Base-by-base conservation (phyloP, 1,140 invertebrate genomes). In the Nasonia giraulti region DNA sequence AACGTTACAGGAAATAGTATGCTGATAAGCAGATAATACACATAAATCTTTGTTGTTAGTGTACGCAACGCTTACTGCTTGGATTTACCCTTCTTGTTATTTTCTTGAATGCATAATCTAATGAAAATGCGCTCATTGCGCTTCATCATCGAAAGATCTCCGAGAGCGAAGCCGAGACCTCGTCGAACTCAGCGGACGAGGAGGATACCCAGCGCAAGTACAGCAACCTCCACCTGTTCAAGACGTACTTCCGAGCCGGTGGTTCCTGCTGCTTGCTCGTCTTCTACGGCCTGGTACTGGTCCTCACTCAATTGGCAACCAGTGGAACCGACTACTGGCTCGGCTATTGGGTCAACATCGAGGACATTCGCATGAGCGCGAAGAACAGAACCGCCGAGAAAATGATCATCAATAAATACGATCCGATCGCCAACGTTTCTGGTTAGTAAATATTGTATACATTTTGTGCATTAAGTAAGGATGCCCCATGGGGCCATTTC, bases 301-400 rank as follows among this genome's bases (percentile, higher is more conserved):
- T 97, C 1, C 20, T 96, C 1, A 95, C 96, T 0, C 96, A 97
- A 92, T 91, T 94, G 0, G 91, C 94, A 0, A 96, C 95, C 55
- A 96, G 95, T 84, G 94, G 95, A 1, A 94, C 95, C 7, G 97
- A 98, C 89, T 98, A 95, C 89, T 98, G 97, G 95, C 92, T 97
- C 0, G 96, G 96, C 85, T 96, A 94, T 83, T 98, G 97, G 97
- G 94, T 94, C 0, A 93, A 93, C 50, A 83, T 93, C 50, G 94
- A 94, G 85, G 86, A 90, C 6, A 91, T 92, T 8, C 85, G 93
- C 7, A 14, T 10, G 0, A 83, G 12, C 12, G 10, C 4, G 2
- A 74, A 40, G 33, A 74, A 74, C 20, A 27, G 20, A 14, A 44
- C 73, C 7, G 33, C 6, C 14, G 1, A 87, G 86, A 40, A 50